Conservation (phyloP, 1,140 invertebrate genomes). For the Paraescarpia echinospica region DNA sequence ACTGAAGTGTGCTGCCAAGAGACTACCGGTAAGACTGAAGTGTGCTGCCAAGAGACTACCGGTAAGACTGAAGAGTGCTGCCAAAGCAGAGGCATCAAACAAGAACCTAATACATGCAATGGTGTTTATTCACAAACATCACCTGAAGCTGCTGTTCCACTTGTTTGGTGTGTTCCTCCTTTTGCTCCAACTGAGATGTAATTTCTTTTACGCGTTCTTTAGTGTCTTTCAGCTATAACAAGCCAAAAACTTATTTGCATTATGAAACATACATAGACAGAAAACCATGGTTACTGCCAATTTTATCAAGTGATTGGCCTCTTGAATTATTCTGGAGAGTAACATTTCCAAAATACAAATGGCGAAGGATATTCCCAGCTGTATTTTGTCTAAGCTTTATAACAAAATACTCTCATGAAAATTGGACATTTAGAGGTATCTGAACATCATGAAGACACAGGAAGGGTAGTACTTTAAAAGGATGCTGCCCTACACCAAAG, state of each 20-base stretch:
- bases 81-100: too few species aligned
- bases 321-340: too few species aligned
- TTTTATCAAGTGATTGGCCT: not conserved
- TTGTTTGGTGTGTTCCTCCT: not conserved
- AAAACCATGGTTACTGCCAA: not conserved
- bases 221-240: not conserved
- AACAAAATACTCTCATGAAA: not conserved
- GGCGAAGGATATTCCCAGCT: too few species aligned
- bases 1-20: too few species aligned
- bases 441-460: too few species aligned
- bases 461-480: too few species aligned
- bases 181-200: not conserved
- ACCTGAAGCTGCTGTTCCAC: not conserved
- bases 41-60: too few species aligned
- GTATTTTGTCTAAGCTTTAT: not conserved
- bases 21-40: too few species aligned
- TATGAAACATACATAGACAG: not conserved
- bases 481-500: too few species aligned
- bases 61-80: too few species aligned
- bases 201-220: constrained; percentile 6
- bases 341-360: too few species aligned
- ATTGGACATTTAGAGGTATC: not conserved
- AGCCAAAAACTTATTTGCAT: not conserved
- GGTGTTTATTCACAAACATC: not conserved
- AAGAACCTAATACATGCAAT: not conserved